A percentile compares a stretch with the other conserved stretches of the same genome.
Conservation (phyloP, 2,113 vertebrate genomes). For the Leucoraja erinaceus region DNA sequence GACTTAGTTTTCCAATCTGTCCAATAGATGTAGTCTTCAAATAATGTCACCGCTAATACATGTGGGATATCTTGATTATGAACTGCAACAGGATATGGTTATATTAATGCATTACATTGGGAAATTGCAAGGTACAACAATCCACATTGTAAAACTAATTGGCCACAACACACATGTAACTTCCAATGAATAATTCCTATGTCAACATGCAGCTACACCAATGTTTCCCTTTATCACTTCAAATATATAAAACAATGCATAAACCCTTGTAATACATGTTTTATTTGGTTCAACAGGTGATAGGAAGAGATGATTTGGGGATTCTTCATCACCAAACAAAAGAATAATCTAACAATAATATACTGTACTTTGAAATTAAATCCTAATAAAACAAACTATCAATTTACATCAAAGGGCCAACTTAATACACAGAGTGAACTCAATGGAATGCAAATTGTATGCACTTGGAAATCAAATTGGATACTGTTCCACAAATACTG, state of each 20-base stretch:
- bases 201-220: slow-evolving; percentile 47
- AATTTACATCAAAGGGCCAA: not conserved
- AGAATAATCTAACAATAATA: not conserved
- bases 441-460: not conserved
- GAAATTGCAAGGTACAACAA: slow-evolving; percentile 55
- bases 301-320: not conserved
- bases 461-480: too few species aligned
- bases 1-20: slow-evolving; percentile 96
- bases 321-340: not conserved
- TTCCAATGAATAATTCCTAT: slow-evolving; percentile 50
- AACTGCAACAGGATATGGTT: slow-evolving; percentile 66
- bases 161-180: slow-evolving; percentile 48
- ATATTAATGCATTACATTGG: slow-evolving; percentile 54
- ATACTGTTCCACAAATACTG: not conserved
- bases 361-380: not conserved
- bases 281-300: slow-evolving; percentile 39
- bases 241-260: slow-evolving; percentile 42
- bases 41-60: slow-evolving; percentile 90
- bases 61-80: slow-evolving; percentile 86
- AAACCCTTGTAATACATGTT: slow-evolving; percentile 43
- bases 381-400: not conserved
- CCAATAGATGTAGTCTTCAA: slow-evolving; percentile 98
- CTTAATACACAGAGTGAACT: not conserved
- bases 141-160: slow-evolving; percentile 49
- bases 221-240: slow-evolving; percentile 49